phyloP scores from a whole-genome alignment of 53 echinoderm and acorn worm species.

The Holothuria scabra region DNA sequence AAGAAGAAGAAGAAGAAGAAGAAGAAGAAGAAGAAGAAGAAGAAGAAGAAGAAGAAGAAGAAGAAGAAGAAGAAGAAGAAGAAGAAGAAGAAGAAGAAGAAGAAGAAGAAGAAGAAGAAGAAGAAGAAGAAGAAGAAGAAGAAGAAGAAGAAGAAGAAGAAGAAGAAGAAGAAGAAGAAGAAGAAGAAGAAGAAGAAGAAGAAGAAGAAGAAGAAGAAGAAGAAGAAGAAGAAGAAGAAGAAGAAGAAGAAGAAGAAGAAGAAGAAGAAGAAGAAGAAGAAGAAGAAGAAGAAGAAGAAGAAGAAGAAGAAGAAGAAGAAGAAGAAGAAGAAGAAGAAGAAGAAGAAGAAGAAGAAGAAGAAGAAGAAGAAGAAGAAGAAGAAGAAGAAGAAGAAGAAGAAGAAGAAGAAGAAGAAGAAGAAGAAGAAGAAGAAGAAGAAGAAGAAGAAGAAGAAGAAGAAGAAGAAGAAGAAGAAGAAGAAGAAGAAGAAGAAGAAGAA shows the following conservation, averaged over 20 bases:
- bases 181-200: conserved; percentile 21
- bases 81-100: conserved; percentile 1
- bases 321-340: conserved; percentile 11
- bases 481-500: conserved; percentile 11
- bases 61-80: conserved; percentile 2
- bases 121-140: conserved; percentile 17
- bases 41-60: conserved; percentile 24
- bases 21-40: not conserved
- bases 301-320: conserved; percentile 11
- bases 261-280: conserved; percentile 11
- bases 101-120: not conserved
- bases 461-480: conserved; percentile 11
- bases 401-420: conserved; percentile 11
- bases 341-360: conserved; percentile 11
- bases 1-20: not conserved
- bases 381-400: conserved; percentile 11
- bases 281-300: conserved; percentile 11
- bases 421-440: conserved; percentile 11
- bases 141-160: conserved; percentile 32
- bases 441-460: conserved; percentile 11
- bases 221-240: conserved; percentile 17
- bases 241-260: conserved; percentile 11
- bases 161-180: conserved; percentile 24
- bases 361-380: conserved; percentile 11
- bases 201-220: conserved; percentile 24